Evolutionary conservation across 2,797 vertebrate genomes (phyloP).

Genomic region (Clarias fuscus): DNA sequence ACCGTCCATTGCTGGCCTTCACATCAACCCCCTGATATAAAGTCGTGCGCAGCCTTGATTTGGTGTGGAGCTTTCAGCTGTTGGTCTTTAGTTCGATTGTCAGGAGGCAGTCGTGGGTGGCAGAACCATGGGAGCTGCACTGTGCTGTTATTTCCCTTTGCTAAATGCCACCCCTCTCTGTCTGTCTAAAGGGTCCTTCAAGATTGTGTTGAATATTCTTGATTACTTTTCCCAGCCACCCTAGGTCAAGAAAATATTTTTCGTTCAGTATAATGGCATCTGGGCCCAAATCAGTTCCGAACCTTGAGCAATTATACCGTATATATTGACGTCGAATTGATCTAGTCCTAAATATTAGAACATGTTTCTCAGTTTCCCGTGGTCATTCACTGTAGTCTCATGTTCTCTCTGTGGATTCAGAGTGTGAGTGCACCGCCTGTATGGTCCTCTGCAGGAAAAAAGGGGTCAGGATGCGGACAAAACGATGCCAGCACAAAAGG

Average conservation of each 20-base stretch:
- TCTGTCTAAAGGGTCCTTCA: conserved; percentile 33
- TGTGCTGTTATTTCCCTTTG: conserved; percentile 60
- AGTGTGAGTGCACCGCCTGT: background rate
- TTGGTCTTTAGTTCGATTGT: conserved; percentile 59
- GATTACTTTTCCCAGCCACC: background rate
- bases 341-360: background rate
- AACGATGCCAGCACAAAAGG: conserved; percentile 51
- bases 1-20: conserved; percentile 62
- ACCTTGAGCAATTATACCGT: conserved; percentile 11
- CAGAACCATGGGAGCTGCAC: conserved; percentile 43
- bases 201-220: background rate
- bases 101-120: conserved; percentile 59
- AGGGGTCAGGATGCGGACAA: conserved; percentile 31
- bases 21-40: conserved; percentile 70
- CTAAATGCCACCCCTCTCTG: conserved; percentile 38
- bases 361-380: background rate
- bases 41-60: conserved; percentile 58
- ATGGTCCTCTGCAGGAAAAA: conserved; percentile 31
- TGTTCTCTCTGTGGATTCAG: background rate
- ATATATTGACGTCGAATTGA: background rate
- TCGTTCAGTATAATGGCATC: background rate
- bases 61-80: conserved; percentile 57
- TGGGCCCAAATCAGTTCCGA: background rate
- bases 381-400: background rate
- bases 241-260: background rate